These are phyloP conservation scores for Himalopsyche japonica DNA, from an alignment of 2,888 invertebrate genomes.

Conservation along the genomic window DNA sequence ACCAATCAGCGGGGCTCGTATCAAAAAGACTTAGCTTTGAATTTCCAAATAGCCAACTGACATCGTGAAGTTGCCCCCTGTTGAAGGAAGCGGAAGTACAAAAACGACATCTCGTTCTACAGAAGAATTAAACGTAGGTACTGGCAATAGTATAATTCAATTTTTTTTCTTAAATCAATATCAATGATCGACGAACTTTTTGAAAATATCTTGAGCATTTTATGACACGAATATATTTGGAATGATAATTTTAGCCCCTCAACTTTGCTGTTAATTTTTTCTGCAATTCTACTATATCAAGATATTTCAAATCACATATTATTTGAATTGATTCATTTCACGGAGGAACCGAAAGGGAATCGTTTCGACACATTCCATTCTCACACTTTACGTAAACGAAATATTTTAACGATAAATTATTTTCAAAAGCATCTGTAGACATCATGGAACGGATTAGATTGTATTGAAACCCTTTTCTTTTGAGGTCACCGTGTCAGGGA, in stretches of 20 bases:
- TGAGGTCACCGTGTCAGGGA: conserved; percentile 28
- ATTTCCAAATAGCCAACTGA: conserved; percentile 23
- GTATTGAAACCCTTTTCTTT: conserved; percentile 11
- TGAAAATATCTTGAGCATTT: too few species aligned
- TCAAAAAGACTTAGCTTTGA: conserved; percentile 25
- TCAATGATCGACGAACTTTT: too few species aligned
- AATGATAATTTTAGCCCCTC: too few species aligned
- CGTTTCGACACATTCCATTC: too few species aligned
- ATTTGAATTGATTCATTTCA: too few species aligned
- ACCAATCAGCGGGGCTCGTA: conserved; percentile 37
- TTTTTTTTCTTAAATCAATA: too few species aligned
- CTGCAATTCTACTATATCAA: too few species aligned
- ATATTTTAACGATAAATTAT: background rate
- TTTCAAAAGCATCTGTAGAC: background rate
- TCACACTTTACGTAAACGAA: background rate
- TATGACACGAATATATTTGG: too few species aligned
- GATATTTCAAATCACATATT: too few species aligned
- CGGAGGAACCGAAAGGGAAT: too few species aligned
- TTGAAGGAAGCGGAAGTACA: conserved; percentile 11
- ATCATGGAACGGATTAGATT: background rate
- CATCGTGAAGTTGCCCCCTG: conserved; percentile 23
- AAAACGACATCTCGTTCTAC: conserved; percentile 6
- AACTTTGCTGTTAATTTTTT: too few species aligned
- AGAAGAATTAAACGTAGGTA: background rate
- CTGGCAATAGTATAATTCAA: background rate